Conservation (phyloP, 1,140 invertebrate species). For the Battus philenor region DNA sequence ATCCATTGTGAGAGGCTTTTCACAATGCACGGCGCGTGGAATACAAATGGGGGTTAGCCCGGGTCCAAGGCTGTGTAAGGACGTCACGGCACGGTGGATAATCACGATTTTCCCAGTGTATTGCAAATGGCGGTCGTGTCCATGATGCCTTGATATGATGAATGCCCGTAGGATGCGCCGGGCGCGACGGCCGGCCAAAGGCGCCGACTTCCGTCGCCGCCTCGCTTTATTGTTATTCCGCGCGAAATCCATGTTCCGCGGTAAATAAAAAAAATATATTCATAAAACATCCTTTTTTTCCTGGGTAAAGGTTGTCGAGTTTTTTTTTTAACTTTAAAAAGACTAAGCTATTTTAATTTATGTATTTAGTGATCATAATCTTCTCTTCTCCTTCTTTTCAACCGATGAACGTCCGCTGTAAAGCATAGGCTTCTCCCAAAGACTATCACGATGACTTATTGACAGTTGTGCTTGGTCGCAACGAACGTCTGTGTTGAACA, state of each 20-base stretch:
- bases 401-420: too few species aligned
- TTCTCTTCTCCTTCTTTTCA: too few species aligned
- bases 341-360: too few species aligned
- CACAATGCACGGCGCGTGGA: slow-evolving; percentile 12
- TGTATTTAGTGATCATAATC: too few species aligned
- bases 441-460: slow-evolving; percentile 34
- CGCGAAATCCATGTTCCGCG: slow-evolving; percentile 12
- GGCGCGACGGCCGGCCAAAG: slow-evolving; percentile 25
- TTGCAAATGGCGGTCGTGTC: slow-evolving; percentile 35
- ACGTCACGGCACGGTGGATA: slow-evolving; percentile 23
- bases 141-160: slow-evolving; percentile 36
- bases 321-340: too few species aligned
- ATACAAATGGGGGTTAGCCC: slow-evolving; percentile 23
- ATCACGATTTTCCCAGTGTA: slow-evolving; percentile 36
- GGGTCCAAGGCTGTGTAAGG: slow-evolving; percentile 22
- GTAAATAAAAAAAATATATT: too few species aligned
- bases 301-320: too few species aligned
- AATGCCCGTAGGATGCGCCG: slow-evolving; percentile 37
- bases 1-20: slow-evolving; percentile 14
- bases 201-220: slow-evolving; percentile 38
- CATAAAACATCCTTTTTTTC: too few species aligned
- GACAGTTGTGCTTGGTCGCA: slow-evolving; percentile 34
- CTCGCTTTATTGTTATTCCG: slow-evolving; percentile 32
- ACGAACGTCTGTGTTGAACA: slow-evolving; percentile 31
- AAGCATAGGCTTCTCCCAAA: too few species aligned